A percentile compares a stretch with the other conserved stretches of the same genome.
Evolutionary conservation across 2,113 vertebrate species (phyloP).

Genomic region (Orycteropus afer): DNA sequence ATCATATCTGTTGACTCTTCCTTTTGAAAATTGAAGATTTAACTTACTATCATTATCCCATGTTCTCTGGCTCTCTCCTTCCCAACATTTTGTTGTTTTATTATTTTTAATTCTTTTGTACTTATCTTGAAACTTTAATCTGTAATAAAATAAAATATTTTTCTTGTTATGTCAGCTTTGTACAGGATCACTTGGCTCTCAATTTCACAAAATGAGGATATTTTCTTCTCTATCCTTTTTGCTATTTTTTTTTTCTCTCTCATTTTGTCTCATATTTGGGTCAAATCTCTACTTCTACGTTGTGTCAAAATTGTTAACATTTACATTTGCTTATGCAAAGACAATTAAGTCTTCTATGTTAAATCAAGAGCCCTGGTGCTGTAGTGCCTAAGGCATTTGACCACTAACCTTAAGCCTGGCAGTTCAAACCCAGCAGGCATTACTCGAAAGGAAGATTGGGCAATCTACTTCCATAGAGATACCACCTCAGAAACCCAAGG

Average conservation of each 20-base stretch:
- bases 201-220: not conserved
- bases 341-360: not conserved
- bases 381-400: no score
- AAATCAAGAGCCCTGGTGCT: no score
- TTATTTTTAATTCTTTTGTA: not conserved
- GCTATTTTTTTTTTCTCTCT: not conserved
- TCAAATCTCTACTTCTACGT: not conserved
- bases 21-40: not conserved
- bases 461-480: no score
- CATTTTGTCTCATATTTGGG: not conserved
- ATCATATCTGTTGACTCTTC: not conserved
- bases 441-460: no score
- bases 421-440: no score
- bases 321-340: not conserved
- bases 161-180: constrained; percentile 13
- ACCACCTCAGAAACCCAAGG: no score
- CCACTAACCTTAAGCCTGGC: no score
- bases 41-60: not conserved
- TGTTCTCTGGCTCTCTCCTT: not conserved
- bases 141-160: not conserved
- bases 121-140: not conserved
- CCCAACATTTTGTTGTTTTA: not conserved
- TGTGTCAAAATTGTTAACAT: not conserved
- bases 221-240: not conserved
- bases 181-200: not conserved